A percentile compares a stretch with the other conserved stretches of the same genome.
Evolutionary conservation across 2,113 vertebrate genomes (phyloP).

Genomic region (Abramis brama): DNA sequence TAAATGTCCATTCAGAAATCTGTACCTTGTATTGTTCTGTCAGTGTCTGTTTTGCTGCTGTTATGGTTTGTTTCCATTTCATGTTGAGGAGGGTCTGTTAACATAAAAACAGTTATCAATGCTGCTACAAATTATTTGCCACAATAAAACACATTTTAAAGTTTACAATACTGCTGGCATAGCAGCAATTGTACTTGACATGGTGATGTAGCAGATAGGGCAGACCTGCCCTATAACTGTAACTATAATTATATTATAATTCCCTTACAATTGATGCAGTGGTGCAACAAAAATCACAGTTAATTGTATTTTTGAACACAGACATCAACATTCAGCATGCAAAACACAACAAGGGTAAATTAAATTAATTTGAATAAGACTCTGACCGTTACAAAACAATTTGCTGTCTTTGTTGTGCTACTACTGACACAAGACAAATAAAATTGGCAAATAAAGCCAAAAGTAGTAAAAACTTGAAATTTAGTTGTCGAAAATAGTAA

Average conservation of each 20-base stretch:
- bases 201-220: neutral
- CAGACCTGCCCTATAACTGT: neutral
- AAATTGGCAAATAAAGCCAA: too few species aligned
- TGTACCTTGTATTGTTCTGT: slow-evolving; percentile 97
- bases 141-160: neutral
- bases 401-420: too few species aligned
- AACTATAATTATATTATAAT: neutral
- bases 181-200: neutral
- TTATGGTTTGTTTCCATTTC: slow-evolving; percentile 93
- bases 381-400: too few species aligned
- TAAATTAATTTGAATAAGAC: too few species aligned
- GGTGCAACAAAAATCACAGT: too few species aligned
- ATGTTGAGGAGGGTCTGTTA: slow-evolving; percentile 91
- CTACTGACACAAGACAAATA: too few species aligned
- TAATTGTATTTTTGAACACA: too few species aligned
- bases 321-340: too few species aligned
- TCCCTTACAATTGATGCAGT: too few species aligned
- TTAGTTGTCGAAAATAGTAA: too few species aligned
- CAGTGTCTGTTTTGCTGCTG: slow-evolving; percentile 92
- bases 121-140: slow-evolving; percentile 9
- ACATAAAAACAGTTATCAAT: slow-evolving; percentile 72
- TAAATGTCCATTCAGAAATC: neutral
- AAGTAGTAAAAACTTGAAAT: too few species aligned
- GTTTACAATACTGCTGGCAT: neutral
- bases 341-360: too few species aligned